phyloP scores from a whole-genome alignment of 1,140 invertebrate genomes.

The Thaumetopoea pityocampa region DNA sequence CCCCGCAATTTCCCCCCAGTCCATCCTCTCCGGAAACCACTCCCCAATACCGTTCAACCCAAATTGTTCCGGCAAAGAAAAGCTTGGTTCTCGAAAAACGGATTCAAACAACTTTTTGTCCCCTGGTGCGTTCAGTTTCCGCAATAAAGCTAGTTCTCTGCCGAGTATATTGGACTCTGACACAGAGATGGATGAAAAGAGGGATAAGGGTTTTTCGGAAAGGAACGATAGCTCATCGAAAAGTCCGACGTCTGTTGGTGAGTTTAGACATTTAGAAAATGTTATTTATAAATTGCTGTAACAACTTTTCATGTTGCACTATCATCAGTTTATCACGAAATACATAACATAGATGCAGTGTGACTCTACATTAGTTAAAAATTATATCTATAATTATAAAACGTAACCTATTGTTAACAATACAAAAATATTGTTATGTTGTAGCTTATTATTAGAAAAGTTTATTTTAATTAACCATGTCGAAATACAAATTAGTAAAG shows the following conservation, averaged over 20 bases:
- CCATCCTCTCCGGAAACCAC: slow-evolving; percentile 52
- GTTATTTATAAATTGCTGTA: slow-evolving; percentile 4
- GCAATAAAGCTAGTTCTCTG: slow-evolving; percentile 84
- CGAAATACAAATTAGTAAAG: no score
- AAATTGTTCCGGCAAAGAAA: slow-evolving; percentile 38
- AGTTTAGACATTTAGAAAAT: no score
- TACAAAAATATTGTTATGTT: no score
- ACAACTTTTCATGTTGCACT: no score
- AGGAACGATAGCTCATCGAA: slow-evolving; percentile 73
- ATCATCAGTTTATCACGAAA: no score
- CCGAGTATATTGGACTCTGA: slow-evolving; percentile 88
- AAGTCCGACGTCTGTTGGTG: slow-evolving; percentile 78
- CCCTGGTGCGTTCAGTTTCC: slow-evolving; percentile 76
- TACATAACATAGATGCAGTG: no score
- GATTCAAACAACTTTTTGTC: slow-evolving; percentile 75
- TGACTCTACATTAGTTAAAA: no score
- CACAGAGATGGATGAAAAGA: slow-evolving; percentile 79
- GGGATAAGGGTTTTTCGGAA: slow-evolving; percentile 54
- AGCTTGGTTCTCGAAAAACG: slow-evolving; percentile 26
- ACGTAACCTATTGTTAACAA: no score
- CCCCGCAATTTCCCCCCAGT: slow-evolving; percentile 70
- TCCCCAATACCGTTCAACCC: slow-evolving; percentile 47
- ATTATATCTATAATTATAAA: no score
- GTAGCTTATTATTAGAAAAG: no score
- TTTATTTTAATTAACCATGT: no score